Base-by-base conservation (phyloP, 2,113 vertebrate genomes). In the Tiliqua scincoides region DNA sequence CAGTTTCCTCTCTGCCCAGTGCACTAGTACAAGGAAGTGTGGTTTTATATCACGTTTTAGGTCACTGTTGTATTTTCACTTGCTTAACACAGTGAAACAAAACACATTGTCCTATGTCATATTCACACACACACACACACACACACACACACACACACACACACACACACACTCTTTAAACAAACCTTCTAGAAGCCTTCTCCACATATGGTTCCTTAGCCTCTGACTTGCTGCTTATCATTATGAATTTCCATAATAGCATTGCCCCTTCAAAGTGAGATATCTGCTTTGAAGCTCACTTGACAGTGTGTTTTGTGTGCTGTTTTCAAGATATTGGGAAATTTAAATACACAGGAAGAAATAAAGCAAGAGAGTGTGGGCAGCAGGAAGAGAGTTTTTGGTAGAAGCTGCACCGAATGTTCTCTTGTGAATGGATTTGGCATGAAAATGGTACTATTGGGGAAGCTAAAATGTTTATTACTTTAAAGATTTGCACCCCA, bases 11-110 rank as follows among this genome's bases (percentile, higher is more conserved):
- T 85, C 48, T 67, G 23, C 81, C 63, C 1, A 1, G 0, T 43
- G 0, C 3, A 1, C 15, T 84, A 35, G 82, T 8, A 48, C n/a
- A 48, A 48, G 43, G 43, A 48, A 48, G 43, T 63, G 1, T 73
- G 59, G 0, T 1, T 32, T 88, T 0, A 0, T 68, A 71, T 85
- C 14, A 0, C 9, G 0, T 61, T 57, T 27, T 30, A 32, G 59
- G 32, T 5, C 0, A 43, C 1, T 48, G 5, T 14, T 20, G 30
- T 75, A 0, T 9, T 21, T 43, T 37, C 0, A 0, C 65, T 84
- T 87, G 85, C 81, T 86, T 83, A 40, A 11, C 30, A 62, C 32
- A 54, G 76, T 84, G 62, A 68, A 90, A 65, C 43, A 61, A 14
- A 88, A 76, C 79, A 2, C 54, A 0, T 17, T 54, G 71, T 23